Evolutionary conservation across 2,888 invertebrate species (phyloP), one percentile per base, ranked within the genome.

Genomic region (Chirona hameri): DNA sequence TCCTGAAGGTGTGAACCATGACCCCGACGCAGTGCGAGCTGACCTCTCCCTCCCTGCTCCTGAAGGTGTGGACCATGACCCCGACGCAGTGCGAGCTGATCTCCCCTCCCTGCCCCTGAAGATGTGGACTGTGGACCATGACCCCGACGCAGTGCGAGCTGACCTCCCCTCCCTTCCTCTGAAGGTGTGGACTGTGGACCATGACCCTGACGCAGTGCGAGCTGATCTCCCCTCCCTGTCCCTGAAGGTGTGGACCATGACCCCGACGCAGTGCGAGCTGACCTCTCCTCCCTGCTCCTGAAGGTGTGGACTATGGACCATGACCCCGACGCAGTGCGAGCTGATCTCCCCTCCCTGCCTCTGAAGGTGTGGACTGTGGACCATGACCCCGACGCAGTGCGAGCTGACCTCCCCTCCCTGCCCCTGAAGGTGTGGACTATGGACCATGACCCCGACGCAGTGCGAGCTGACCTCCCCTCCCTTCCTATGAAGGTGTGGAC

Each of bases 361-460:
- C 83, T 48, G 85, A 39, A 88, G 87, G 93, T n/a, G n/a, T n/a
- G n/a, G n/a, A n/a, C n/a, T 95, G 83, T 96, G 94, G 88, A 93
- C 93, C 48, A 94, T 94, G 84, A 94, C 96, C 0, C 94, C 95
- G 0, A 94, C 93, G 0, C 91, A 91, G 81, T 95, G 94, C 84
- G 92, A 92, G 31, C 90, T 97, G 83, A n/a, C n/a, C n/a, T n/a
- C n/a, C n/a, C n/a, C n/a, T n/a, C n/a, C n/a, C n/a, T n/a, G n/a
- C n/a, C 76, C 21, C 83, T 84, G 48, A 85, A 88, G 87, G 93
- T 95, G 83, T n/a, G n/a, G n/a, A n/a, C n/a, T n/a, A n/a, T 96
- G 94, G 88, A 93, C 93, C 48, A 94, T 94, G 84, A 94, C 96
- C n/a, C n/a, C n/a, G n/a, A n/a, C n/a, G n/a, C n/a, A n/a, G n/a